Evolutionary conservation across 2,113 vertebrate genomes (phyloP), one percentile per base, ranked within the genome.

Genomic region (Agelaius phoeniceus): DNA sequence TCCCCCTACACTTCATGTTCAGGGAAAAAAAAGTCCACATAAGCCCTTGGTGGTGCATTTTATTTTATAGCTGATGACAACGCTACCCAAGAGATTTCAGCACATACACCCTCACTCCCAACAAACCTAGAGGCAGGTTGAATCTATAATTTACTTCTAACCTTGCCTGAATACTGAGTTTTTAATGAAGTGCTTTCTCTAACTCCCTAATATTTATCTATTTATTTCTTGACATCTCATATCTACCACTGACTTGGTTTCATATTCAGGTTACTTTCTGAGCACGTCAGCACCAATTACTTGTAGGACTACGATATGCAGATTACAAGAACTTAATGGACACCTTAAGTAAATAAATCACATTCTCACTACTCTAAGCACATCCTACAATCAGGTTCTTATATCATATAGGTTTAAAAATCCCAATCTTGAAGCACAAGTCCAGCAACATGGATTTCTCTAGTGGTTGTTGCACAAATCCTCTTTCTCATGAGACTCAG

Each of bases 131-230:
- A 86, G 51, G 75, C 35, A 95, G 65, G 61, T 35, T 88, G 92
- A 97, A 94, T 96, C 65, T 95, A 15, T 92, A 95, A 96, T 88
- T 95, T 93, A 87, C 72, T 91, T 96, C 59, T 83, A 93, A 84
- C 61, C 75, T 93, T 96, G 46, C 31, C 75, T 90, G 94, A 93
- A 95, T 77, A 78, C 39, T 76, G 62, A 82, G 78, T 44, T 95
- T 86, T 86, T 95, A 95, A 96, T 93, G 79, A 93, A 96, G 79
- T 48, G 15, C 12, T 92, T 92, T 87, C 63, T 86, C 75, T 77
- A 90, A 26, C 75, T 84, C 28, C 35, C 27, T 93, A 86, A 61
- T 84, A 95, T 84, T 91, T 96, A 73, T 85, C 84, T 76, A 55
- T 84, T 76, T 89, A 9, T 80, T 95, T 88, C 43, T 58, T 94